phyloP scores from a whole-genome alignment of 2,888 invertebrate species.

The Argynnis bischoffii region DNA sequence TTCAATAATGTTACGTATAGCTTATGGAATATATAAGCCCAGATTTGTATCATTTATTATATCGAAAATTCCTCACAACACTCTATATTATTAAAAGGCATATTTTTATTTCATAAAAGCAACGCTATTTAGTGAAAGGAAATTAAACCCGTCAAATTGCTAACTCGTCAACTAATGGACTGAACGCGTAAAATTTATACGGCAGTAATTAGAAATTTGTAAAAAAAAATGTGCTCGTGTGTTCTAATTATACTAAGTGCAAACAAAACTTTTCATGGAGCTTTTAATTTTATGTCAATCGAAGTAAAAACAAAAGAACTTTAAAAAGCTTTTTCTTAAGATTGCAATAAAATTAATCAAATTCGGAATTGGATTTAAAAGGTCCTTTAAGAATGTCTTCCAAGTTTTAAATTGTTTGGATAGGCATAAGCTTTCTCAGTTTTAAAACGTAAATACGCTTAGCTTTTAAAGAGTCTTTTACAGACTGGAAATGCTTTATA shows the following conservation, averaged over 20 bases:
- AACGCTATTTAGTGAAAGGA: slow-evolving; percentile 10
- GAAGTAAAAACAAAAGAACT: slow-evolving; percentile 2
- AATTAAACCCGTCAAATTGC: slow-evolving; percentile 12
- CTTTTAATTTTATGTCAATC: slow-evolving; percentile 5
- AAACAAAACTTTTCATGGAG: not conserved
- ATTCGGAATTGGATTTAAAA: slow-evolving; percentile 16
- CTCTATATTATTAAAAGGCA: slow-evolving; percentile 24
- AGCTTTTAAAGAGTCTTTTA: not conserved
- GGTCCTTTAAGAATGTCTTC: slow-evolving; percentile 11
- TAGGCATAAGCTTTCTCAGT: slow-evolving; percentile 11
- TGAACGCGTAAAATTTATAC: not conserved
- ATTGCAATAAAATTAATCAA: slow-evolving; percentile 3
- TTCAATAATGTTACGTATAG: not conserved
- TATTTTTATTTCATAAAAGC: slow-evolving; percentile 13
- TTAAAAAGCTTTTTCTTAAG: not conserved
- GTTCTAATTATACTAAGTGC: slow-evolving; percentile 10
- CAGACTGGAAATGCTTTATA: not conserved
- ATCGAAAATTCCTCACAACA: not conserved
- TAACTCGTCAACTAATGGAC: slow-evolving; percentile 12
- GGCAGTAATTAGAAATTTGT: not conserved
- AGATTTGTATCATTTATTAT: slow-evolving; percentile 1
- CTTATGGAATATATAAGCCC: not conserved
- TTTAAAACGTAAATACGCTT: not conserved
- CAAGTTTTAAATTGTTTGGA: slow-evolving; percentile 11
- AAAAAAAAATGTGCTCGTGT: not conserved